phyloP scores from a whole-genome alignment of 2,113 vertebrate species.

The Lucifuga dentata region DNA sequence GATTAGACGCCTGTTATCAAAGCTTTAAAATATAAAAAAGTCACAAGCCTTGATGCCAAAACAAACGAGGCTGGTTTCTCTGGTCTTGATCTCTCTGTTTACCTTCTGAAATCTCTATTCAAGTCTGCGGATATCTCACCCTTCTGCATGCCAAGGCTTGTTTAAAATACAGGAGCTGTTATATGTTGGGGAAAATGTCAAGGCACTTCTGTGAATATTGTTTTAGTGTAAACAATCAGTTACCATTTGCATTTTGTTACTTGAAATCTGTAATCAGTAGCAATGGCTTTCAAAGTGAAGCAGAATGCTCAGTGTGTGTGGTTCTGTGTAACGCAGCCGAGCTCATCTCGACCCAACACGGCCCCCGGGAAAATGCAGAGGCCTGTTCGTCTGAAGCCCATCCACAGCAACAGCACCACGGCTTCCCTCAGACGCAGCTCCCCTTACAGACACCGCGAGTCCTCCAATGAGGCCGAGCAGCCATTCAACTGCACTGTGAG shows the following conservation, averaged over 20 bases:
- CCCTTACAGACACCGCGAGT: conserved; percentile 64
- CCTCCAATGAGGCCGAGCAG: conserved; percentile 64
- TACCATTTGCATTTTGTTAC: too few species aligned
- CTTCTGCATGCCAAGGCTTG: conserved; percentile 27
- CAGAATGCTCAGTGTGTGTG: background rate
- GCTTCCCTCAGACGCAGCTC: conserved; percentile 73
- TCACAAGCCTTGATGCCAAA: conserved; percentile 22
- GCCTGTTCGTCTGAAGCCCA: conserved; percentile 84
- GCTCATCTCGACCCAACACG: conserved; percentile 86
- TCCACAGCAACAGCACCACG: conserved; percentile 67
- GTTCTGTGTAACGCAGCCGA: conserved; percentile 69
- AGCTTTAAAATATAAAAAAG: conserved; percentile 31
- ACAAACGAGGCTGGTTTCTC: conserved; percentile 47
- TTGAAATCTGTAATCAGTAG: too few species aligned
- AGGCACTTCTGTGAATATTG: background rate
- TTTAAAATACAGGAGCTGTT: conserved; percentile 2
- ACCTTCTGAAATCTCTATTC: conserved; percentile 15
- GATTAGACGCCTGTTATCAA: conserved; percentile 33
- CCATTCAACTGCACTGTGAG: conserved; percentile 79
- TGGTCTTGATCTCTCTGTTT: conserved; percentile 28
- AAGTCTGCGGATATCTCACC: conserved; percentile 27
- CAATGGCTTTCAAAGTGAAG: background rate
- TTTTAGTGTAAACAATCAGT: too few species aligned
- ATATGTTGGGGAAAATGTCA: background rate
- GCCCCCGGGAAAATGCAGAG: conserved; percentile 88